Conservation (phyloP, 2,888 invertebrate genomes). For the Trilocha varians region DNA sequence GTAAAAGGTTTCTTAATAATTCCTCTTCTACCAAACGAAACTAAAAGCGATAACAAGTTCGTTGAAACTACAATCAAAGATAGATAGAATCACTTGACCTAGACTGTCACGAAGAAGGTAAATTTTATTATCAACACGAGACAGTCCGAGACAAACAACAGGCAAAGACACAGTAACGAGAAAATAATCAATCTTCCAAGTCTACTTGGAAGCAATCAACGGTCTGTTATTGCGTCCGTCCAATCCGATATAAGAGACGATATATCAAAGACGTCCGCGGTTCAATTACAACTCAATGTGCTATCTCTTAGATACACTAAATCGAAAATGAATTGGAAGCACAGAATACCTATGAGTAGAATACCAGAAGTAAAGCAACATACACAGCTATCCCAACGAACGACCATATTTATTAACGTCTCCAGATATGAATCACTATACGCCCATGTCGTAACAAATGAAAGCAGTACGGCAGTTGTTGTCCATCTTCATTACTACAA, state of each 20-base stretch:
- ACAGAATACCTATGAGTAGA: no score
- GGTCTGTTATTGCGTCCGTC: conserved; percentile 69
- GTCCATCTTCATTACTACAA: no score
- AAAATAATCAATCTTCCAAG: conserved; percentile 70
- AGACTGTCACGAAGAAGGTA: background rate
- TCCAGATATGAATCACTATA: no score
- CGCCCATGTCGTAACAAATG: no score
- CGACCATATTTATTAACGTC: no score
- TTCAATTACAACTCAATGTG: conserved; percentile 66
- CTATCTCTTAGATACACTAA: conserved; percentile 59
- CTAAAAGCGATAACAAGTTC: no score
- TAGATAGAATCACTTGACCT: background rate
- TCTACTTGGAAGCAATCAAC: conserved; percentile 72
- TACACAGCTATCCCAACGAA: no score
- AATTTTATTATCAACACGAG: background rate
- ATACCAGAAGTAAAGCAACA: no score
- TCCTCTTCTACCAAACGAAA: no score
- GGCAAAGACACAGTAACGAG: conserved; percentile 44
- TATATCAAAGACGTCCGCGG: conserved; percentile 70
- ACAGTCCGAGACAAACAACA: conserved; percentile 34
- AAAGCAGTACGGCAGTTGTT: no score
- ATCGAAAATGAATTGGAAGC: conserved; percentile 44
- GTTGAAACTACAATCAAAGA: background rate
- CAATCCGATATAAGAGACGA: conserved; percentile 70
- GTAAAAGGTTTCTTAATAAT: no score